phyloP scores from a whole-genome alignment of 2,113 vertebrate genomes.

The Zeus faber region DNA sequence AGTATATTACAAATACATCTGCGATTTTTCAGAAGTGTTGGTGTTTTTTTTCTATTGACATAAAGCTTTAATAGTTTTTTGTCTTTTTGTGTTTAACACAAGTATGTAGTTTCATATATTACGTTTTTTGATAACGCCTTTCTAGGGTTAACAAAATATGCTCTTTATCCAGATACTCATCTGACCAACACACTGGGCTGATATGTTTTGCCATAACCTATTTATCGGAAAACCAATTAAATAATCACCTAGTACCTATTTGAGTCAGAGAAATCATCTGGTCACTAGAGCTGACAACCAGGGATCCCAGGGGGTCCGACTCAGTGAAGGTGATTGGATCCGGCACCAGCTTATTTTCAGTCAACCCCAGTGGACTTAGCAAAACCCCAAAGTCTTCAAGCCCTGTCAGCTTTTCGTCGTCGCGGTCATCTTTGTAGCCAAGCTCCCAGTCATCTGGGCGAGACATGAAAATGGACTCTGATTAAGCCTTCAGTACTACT shows the following conservation, averaged over 20 bases:
- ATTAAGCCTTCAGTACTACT: neutral
- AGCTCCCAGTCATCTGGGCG: conserved; percentile 78
- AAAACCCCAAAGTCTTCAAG: conserved; percentile 77
- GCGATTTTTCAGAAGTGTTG: too few relatives aligned
- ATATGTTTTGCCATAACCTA: too few relatives aligned
- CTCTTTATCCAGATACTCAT: too few relatives aligned
- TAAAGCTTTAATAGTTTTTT: too few relatives aligned
- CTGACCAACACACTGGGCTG: too few relatives aligned
- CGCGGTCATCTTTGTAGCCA: conserved; percentile 58
- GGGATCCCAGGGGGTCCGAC: conserved; percentile 76
- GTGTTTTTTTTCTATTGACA: too few relatives aligned
- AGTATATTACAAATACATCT: too few relatives aligned
- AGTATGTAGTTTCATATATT: too few relatives aligned
- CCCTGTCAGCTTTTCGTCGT: conserved; percentile 72
- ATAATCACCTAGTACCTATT: conserved; percentile 55
- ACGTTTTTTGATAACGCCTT: too few relatives aligned
- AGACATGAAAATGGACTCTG: neutral
- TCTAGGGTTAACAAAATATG: too few relatives aligned
- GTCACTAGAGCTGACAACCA: conserved; percentile 49
- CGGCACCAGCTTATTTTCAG: conserved; percentile 75
- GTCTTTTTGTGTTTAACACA: too few relatives aligned
- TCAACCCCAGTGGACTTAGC: conserved; percentile 73
- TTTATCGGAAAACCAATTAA: neutral
- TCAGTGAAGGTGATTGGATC: conserved; percentile 76
- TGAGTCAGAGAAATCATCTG: conserved; percentile 29